A percentile compares a stretch with the other conserved stretches of the same genome.
Evolutionary conservation across 2,797 vertebrate species (phyloP).

Genomic region (Allobates femoralis): DNA sequence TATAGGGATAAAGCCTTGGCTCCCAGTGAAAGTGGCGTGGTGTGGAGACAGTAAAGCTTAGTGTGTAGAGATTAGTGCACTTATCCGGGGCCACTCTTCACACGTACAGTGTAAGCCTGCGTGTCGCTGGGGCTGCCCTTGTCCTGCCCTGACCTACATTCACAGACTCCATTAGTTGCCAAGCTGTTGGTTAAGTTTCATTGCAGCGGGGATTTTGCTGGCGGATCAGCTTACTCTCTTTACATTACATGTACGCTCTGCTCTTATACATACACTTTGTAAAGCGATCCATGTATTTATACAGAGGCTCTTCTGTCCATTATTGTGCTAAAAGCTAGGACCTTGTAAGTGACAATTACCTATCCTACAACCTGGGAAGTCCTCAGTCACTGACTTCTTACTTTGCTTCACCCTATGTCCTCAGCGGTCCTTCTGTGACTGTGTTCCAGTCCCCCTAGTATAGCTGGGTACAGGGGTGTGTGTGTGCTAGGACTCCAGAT

Average conservation of each 20-base stretch:
- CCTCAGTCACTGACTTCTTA: neutral
- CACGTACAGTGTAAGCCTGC: constrained; percentile 23
- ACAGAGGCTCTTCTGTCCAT: neutral
- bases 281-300: neutral
- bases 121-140: constrained; percentile 47
- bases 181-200: constrained; percentile 15
- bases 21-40: neutral
- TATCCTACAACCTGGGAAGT: neutral
- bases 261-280: neutral
- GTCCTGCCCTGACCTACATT: constrained; percentile 59
- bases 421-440: too few species aligned
- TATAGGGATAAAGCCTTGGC: neutral
- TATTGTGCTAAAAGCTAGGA: neutral
- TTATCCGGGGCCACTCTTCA: constrained; percentile 8
- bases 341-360: neutral
- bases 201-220: constrained; percentile 37
- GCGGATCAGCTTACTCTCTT: constrained; percentile 37
- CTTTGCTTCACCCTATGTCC: too few species aligned
- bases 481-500: too few species aligned
- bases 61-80: neutral
- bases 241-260: neutral
- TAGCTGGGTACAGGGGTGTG: too few species aligned
- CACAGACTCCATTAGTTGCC: constrained; percentile 38
- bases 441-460: too few species aligned
- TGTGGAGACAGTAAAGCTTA: neutral